Evolutionary conservation across 2,888 invertebrate genomes (phyloP).

Genomic region (Sthenelais limicola): DNA sequence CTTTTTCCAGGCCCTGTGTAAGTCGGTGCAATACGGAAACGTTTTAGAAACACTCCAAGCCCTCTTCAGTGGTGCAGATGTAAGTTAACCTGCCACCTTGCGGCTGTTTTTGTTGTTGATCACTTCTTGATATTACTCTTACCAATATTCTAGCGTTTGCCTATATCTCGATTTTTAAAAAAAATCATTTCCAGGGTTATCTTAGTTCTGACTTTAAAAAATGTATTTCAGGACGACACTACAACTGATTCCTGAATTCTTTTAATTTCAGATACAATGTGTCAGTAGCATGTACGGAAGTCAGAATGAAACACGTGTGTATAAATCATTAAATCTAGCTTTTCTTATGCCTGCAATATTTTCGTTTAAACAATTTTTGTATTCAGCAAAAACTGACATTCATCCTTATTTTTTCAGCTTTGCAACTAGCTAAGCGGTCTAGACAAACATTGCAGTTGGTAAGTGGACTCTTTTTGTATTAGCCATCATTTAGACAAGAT

Average conservation of each 20-base stretch:
- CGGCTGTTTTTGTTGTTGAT: background rate
- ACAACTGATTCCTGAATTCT: no score
- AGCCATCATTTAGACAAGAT: no score
- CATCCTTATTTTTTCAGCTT: conserved; percentile 59
- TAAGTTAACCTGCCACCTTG: conserved; percentile 52
- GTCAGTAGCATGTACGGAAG: conserved; percentile 11
- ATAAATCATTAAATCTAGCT: background rate
- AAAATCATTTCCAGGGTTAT: no score
- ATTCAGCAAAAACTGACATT: background rate
- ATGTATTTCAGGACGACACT: no score
- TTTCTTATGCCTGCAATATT: background rate
- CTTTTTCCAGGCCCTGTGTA: conserved; percentile 59
- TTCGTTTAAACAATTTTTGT: background rate
- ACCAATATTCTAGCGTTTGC: no score
- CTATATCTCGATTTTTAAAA: no score
- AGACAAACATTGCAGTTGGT: conserved; percentile 66
- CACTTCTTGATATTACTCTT: background rate
- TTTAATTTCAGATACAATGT: conserved; percentile 24
- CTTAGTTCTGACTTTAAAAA: no score
- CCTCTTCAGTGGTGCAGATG: conserved; percentile 66
- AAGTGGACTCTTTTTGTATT: conserved; percentile 48
- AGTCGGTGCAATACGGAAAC: conserved; percentile 59
- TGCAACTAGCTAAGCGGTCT: conserved; percentile 60
- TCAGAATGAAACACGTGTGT: conserved; percentile 33
- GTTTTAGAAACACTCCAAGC: conserved; percentile 63